Evolutionary conservation across 2,888 invertebrate species (phyloP).

Genomic region (Leptogaster cylindrica): DNA sequence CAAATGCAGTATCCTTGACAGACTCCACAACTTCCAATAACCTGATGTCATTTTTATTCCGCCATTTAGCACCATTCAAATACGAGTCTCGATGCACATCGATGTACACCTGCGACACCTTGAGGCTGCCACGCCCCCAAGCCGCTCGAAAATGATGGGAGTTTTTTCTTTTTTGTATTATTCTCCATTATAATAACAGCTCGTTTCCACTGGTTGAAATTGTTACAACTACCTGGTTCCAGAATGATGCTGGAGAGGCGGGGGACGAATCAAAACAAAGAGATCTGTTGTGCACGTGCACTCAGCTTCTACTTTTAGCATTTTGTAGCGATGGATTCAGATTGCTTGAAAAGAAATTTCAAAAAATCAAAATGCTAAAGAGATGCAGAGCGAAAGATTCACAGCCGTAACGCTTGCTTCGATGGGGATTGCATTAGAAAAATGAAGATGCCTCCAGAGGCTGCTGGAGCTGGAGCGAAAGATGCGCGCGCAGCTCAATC

Average conservation of each 20-base stretch:
- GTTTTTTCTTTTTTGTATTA: background rate
- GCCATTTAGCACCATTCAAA: slow-evolving; percentile 36
- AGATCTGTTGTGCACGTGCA: slow-evolving; percentile 30
- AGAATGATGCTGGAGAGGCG: background rate
- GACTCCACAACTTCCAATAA: slow-evolving; percentile 1
- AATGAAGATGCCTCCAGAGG: too few relatives aligned
- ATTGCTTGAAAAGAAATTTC: too few relatives aligned
- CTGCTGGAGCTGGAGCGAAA: too few relatives aligned
- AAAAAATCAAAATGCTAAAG: too few relatives aligned
- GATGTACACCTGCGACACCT: slow-evolving; percentile 44
- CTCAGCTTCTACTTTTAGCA: slow-evolving; percentile 33
- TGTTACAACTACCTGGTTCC: slow-evolving; percentile 16
- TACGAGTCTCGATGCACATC: slow-evolving; percentile 35
- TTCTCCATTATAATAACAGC: slow-evolving; percentile 11
- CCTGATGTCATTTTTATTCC: slow-evolving; percentile 34
- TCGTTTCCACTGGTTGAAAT: slow-evolving; percentile 29
- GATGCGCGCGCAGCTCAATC: too few relatives aligned
- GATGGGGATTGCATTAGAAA: too few relatives aligned
- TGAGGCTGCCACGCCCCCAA: slow-evolving; percentile 41
- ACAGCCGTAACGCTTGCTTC: too few relatives aligned
- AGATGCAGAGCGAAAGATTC: too few relatives aligned
- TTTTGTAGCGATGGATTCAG: too few relatives aligned
- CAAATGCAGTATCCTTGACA: slow-evolving; percentile 4
- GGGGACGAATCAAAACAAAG: slow-evolving; percentile 24
- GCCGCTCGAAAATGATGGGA: background rate